Base-by-base conservation (phyloP, 2,113 vertebrate genomes). In the Brachyhypopomus gauderio region DNA sequence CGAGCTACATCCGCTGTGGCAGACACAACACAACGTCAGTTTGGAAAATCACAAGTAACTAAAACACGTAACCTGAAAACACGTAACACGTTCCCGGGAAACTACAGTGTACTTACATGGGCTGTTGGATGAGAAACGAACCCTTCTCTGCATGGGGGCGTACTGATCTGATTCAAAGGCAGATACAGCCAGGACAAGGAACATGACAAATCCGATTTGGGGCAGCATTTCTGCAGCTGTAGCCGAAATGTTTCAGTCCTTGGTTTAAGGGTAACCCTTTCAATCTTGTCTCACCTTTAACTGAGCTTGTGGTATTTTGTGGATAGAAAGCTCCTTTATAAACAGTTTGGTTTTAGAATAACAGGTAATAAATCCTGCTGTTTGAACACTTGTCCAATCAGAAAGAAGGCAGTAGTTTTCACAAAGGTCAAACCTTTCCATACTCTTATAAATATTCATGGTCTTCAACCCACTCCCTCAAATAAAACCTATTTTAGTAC, bases 1-100 rank as follows among this genome's bases (percentile, higher is more conserved):
- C 95, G 94, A 41, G 96, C 89, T 77, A 98, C 96, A 84, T 98
- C 97, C 7, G 91, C 97, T 98, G 38, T 72, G 1, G 27, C 20
- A 16, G 59, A 17, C 48, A 8, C 22, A 41, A 0, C 38, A 86
- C 66, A 85, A 69, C 81, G 58, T 86, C 19, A 85, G 7, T 14
- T 41, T 27, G 45, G 30, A 12, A 72, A 63, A 23, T 7, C 16
- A 6, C 25, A n/a, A 45, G 3, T 45, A 41, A 59, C 3, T 0
- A 71, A 45, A 30, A 25, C 41, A 22, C 48, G 73, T 62, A 38
- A 64, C 20, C 1, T 3, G 30, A 59, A 27, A 58, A 19, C 19
- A 63, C 23, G 16, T 19, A 58, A 66, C 19, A 56, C 34, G 5
- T 63, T 73, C 9, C 14, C 17, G 27, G 9, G 0, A 73, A 52